Evolutionary conservation across 2,113 vertebrate species (phyloP).

Genomic region (Porphyrio hochstetteri): DNA sequence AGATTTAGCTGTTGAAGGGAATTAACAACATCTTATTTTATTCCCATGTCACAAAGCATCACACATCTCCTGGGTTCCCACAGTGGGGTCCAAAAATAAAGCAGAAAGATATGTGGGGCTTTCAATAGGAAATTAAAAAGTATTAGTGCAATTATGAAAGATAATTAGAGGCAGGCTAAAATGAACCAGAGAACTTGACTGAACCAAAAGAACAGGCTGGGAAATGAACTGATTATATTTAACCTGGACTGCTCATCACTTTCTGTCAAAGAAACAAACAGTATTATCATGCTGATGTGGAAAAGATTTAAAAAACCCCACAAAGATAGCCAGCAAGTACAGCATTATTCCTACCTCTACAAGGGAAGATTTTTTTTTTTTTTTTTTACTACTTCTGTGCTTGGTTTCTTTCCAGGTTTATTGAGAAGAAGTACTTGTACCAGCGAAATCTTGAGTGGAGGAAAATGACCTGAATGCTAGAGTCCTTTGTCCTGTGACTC

Average conservation of each 20-base stretch:
- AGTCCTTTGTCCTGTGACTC: neutral
- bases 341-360: neutral
- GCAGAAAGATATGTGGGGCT: neutral
- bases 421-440: neutral
- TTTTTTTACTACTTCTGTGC: neutral
- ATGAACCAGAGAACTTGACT: neutral
- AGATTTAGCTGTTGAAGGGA: neutral
- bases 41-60: neutral
- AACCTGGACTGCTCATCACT: neutral
- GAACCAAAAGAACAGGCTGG: neutral
- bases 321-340: neutral
- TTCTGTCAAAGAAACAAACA: neutral
- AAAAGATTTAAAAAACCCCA: neutral
- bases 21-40: neutral
- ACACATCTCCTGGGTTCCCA: neutral
- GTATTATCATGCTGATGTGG: neutral
- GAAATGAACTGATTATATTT: neutral
- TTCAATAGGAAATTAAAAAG: neutral
- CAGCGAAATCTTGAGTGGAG: neutral
- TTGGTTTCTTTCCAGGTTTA: neutral
- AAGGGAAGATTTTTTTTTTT: neutral
- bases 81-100: neutral
- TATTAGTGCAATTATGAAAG: neutral
- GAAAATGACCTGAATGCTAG: neutral
- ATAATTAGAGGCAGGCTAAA: neutral